Conservation (phyloP, 2,113 vertebrate species). For the Calidris pygmaea region DNA sequence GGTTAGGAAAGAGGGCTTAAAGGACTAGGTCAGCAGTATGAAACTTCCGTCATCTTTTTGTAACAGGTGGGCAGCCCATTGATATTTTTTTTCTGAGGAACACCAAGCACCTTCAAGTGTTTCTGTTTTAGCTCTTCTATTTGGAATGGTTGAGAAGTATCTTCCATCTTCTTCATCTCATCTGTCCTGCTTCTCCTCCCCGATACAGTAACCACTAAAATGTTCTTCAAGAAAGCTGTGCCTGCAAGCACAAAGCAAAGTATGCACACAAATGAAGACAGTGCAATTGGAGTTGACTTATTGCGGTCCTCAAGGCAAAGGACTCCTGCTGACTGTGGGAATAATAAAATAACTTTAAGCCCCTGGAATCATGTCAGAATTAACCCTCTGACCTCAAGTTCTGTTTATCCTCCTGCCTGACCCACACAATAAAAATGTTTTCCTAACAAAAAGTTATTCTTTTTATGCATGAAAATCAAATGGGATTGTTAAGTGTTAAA, state of each 20-base stretch:
- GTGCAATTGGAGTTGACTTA: neutral
- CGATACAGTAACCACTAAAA: neutral
- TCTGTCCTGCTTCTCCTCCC: neutral
- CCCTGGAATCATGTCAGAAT: neutral
- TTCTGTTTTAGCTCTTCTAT: neutral
- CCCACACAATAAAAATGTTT: neutral
- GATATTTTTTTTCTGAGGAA: neutral
- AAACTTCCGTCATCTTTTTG: neutral
- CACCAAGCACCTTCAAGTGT: neutral
- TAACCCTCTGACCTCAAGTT: neutral
- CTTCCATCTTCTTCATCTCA: neutral
- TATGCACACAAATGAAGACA: neutral
- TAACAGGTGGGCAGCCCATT: neutral
- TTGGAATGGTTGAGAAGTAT: neutral
- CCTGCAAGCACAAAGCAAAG: neutral
- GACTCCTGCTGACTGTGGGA: neutral
- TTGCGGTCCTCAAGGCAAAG: neutral
- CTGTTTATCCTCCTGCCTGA: neutral
- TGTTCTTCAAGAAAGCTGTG: neutral
- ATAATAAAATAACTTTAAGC: neutral
- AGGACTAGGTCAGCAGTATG: neutral
- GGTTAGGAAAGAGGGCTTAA: neutral
- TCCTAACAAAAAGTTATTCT: neutral
- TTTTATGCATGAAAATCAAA: neutral
- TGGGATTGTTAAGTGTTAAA: neutral